A percentile compares a stretch with the other conserved stretches of the same genome.
Evolutionary conservation across 2,888 invertebrate species (phyloP).

Genomic region (Tinea trinotella): DNA sequence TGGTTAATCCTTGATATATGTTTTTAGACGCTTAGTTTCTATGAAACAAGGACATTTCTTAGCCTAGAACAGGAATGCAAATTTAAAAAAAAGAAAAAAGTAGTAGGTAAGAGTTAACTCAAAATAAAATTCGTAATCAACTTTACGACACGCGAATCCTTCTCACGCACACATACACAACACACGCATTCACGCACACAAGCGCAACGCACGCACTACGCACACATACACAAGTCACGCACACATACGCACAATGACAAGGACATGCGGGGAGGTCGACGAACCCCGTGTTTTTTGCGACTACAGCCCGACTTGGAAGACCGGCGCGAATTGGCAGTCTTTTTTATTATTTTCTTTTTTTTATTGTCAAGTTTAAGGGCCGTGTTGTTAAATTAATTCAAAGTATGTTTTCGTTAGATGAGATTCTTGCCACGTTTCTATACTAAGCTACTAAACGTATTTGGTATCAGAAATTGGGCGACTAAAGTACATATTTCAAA

Average conservation of each 20-base stretch:
- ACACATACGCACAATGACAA: constrained; percentile 24
- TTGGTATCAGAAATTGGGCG: too few relatives aligned
- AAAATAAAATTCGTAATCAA: constrained; percentile 4
- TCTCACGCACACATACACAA: constrained; percentile 28
- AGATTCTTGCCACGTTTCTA: too few relatives aligned
- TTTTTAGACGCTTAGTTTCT: too few relatives aligned
- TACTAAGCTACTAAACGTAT: too few relatives aligned
- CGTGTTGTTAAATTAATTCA: too few relatives aligned
- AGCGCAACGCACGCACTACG: constrained; percentile 25
- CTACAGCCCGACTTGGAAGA: constrained; percentile 46
- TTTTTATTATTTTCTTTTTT: constrained; percentile 21
- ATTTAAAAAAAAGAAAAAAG: background rate
- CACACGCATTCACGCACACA: constrained; percentile 58
- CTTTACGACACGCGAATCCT: constrained; percentile 12
- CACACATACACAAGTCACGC: constrained; percentile 10
- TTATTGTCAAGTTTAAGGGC: too few relatives aligned
- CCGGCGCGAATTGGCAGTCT: constrained; percentile 60
- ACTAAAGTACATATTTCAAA: too few relatives aligned
- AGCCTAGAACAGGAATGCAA: too few relatives aligned
- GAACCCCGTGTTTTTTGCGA: constrained; percentile 64
- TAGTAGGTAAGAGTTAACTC: background rate
- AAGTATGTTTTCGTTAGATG: too few relatives aligned
- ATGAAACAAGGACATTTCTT: too few relatives aligned
- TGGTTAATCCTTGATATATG: too few relatives aligned
- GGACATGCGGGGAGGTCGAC: constrained; percentile 62